Evolutionary conservation across 2,888 invertebrate genomes (phyloP).

Genomic region (Macrosoma leucophasiata): DNA sequence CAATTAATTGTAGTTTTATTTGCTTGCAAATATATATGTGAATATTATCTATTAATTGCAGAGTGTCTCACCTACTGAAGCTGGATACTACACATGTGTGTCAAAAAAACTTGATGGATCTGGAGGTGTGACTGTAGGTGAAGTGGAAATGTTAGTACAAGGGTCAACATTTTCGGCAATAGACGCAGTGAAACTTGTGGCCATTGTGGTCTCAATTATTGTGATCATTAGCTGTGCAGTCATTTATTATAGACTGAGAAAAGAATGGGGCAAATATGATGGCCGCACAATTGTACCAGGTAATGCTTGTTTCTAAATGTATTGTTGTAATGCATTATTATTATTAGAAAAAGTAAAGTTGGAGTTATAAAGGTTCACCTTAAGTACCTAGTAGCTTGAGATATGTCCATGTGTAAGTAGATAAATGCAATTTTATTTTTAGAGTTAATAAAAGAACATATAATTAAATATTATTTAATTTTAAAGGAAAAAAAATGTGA

Average conservation of each 20-base stretch:
- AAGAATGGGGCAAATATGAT: conserved; percentile 62
- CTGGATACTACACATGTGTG: conserved; percentile 79
- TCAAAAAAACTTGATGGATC: conserved; percentile 74
- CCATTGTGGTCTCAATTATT: conserved; percentile 61
- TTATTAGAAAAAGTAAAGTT: too few species aligned
- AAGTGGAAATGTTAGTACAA: conserved; percentile 77
- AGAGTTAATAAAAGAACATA: too few species aligned
- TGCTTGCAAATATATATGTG: conserved; percentile 5
- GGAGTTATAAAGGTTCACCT: too few species aligned
- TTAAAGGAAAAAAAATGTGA: too few species aligned
- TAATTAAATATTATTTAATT: too few species aligned
- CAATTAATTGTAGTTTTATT: conserved; percentile 47
- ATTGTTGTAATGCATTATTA: neutral
- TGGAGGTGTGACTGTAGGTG: conserved; percentile 69
- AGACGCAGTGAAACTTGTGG: conserved; percentile 64
- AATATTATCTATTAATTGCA: conserved; percentile 38
- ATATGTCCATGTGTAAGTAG: too few species aligned
- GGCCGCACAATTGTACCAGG: conserved; percentile 54
- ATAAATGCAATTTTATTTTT: too few species aligned
- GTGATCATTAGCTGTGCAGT: conserved; percentile 60
- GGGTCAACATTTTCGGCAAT: conserved; percentile 53
- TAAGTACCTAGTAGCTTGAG: too few species aligned
- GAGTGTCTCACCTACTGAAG: conserved; percentile 77
- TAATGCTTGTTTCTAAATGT: conserved; percentile 23
- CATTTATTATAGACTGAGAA: conserved; percentile 56